Percentiles rank a stretch among this genome's conserved stretches.
phyloP scores from a whole-genome alignment of 2,113 vertebrate species.

The Perognathus longimembris region DNA sequence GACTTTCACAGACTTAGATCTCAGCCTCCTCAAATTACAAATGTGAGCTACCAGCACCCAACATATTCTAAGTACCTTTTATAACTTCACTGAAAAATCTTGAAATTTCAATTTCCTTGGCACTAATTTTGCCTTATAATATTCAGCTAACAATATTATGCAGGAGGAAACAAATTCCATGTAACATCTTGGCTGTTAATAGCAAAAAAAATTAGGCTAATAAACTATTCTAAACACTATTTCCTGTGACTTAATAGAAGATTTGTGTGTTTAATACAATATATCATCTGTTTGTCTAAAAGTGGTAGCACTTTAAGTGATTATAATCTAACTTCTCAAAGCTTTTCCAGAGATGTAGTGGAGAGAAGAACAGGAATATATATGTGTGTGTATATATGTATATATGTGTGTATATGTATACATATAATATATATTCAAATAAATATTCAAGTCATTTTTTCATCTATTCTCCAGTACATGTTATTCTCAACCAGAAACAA shows the following conservation, averaged over 20 bases:
- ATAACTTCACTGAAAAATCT: slow-evolving; percentile 1
- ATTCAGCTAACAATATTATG: slow-evolving; percentile 19
- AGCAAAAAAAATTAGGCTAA: neutral
- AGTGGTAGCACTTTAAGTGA: neutral
- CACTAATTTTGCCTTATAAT: neutral
- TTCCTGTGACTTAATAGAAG: slow-evolving; percentile 13
- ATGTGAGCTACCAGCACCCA: neutral
- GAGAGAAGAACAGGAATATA: too few relatives aligned
- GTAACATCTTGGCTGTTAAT: slow-evolving; percentile 8
- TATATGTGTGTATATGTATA: too few relatives aligned
- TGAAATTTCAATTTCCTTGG: slow-evolving; percentile 29
- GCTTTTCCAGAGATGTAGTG: neutral
- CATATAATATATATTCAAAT: too few relatives aligned
- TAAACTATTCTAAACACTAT: slow-evolving; percentile 2
- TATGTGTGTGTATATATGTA: too few relatives aligned
- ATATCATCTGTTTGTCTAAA: neutral
- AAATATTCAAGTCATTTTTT: neutral
- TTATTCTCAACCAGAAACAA: slow-evolving; percentile 6
- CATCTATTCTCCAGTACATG: neutral
- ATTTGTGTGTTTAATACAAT: neutral
- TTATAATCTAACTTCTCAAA: neutral
- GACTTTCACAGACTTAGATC: too few relatives aligned
- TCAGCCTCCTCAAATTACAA: too few relatives aligned
- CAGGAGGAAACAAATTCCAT: neutral
- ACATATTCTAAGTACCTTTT: slow-evolving; percentile 24